Percentiles rank a stretch among this genome's conserved stretches.
phyloP scores from a whole-genome alignment of 2,888 invertebrate genomes.

The Scaptodrosophila latifasciaeformis region DNA sequence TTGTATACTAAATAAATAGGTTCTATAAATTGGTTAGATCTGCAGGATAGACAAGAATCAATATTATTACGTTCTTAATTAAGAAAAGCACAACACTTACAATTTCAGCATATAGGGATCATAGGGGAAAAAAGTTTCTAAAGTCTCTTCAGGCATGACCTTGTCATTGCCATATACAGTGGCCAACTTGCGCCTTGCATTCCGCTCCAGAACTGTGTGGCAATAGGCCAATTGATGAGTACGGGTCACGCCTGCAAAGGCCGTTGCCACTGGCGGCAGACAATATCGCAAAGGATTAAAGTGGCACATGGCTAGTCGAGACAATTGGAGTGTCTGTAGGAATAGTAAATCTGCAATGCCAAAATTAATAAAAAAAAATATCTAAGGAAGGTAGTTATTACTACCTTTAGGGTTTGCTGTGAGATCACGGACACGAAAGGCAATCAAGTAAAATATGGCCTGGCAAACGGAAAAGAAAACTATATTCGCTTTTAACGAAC shows the following conservation, averaged over 20 bases:
- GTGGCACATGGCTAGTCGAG: slow-evolving; percentile 88
- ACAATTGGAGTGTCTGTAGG: slow-evolving; percentile 87
- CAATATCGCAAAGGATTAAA: slow-evolving; percentile 93
- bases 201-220: slow-evolving; percentile 91
- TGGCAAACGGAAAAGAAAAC: slow-evolving; percentile 96
- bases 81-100: slow-evolving; percentile 59
- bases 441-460: slow-evolving; percentile 92
- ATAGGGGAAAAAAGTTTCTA: slow-evolving; percentile 89
- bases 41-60: slow-evolving; percentile 14
- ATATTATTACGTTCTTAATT: neutral
- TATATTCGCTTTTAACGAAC: slow-evolving; percentile 83
- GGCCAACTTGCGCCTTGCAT: slow-evolving; percentile 80
- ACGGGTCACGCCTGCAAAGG: slow-evolving; percentile 87
- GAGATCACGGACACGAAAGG: slow-evolving; percentile 91
- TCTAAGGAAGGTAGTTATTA: too few relatives aligned
- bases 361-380: neutral
- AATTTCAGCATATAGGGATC: slow-evolving; percentile 87
- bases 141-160: slow-evolving; percentile 75
- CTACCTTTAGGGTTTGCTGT: slow-evolving; percentile 85
- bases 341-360: slow-evolving; percentile 82
- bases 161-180: slow-evolving; percentile 78
- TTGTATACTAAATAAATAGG: slow-evolving; percentile 43
- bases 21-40: slow-evolving; percentile 73
- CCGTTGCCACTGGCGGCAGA: slow-evolving; percentile 83
- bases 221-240: slow-evolving; percentile 94